A percentile compares a stretch with the other conserved stretches of the same genome.
These are phyloP conservation scores for Drosophila incognita DNA, from an alignment of 2,888 invertebrate genomes.

Conservation along the genomic window DNA sequence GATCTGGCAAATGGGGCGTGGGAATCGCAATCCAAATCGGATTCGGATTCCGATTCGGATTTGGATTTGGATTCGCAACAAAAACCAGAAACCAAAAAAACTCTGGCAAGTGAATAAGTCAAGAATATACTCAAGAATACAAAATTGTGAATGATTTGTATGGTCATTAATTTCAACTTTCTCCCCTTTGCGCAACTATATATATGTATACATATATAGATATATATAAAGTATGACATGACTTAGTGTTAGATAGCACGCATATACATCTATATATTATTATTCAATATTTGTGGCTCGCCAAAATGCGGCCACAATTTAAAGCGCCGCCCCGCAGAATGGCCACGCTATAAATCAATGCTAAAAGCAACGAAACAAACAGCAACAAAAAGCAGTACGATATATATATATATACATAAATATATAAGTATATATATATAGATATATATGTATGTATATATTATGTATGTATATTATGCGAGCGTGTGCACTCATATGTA, in stretches of 20 bases:
- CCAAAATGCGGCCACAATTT: conserved; percentile 71
- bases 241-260: conserved; percentile 32
- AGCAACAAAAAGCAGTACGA: not conserved
- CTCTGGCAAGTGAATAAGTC: conserved; percentile 12
- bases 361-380: conserved; percentile 37
- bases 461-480: conserved; percentile 2
- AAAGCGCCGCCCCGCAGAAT: conserved; percentile 45
- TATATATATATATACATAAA: conserved; percentile 2
- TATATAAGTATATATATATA: conserved; percentile 15
- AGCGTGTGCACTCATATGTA: conserved; percentile 3
- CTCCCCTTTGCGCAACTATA: conserved; percentile 1
- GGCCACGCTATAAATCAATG: conserved; percentile 57
- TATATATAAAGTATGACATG: conserved; percentile 13
- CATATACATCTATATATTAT: conserved; percentile 24
- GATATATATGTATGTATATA: conserved; percentile 7
- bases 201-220: not conserved
- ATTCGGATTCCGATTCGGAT: not conserved
- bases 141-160: not conserved
- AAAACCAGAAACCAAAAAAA: not conserved
- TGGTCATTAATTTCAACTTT: conserved; percentile 15
- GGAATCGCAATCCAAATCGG: conserved; percentile 38
- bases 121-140: not conserved
- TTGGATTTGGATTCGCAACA: not conserved
- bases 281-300: conserved; percentile 67
- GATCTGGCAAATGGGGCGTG: conserved; percentile 56